Evolutionary conservation across 2,113 vertebrate species (phyloP).

Genomic region (Rhinopomastus cyanomelas): DNA sequence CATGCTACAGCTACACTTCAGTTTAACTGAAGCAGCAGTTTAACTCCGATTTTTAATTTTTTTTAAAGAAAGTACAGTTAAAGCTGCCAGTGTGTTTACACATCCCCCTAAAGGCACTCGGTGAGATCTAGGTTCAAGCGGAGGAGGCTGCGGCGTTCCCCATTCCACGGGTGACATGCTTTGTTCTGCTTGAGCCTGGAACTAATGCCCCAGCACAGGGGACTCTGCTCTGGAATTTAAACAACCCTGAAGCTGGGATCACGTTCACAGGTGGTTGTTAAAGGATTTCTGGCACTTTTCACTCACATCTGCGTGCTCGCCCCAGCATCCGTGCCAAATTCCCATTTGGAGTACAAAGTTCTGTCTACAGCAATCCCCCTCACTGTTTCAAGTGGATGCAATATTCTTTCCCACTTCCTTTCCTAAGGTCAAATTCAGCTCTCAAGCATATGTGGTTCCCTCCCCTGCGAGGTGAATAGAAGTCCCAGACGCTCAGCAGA

Average conservation of each 20-base stretch:
- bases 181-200: background rate
- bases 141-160: background rate
- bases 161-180: background rate
- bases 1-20: rapidly evolving
- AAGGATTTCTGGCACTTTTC: slow-evolving; percentile 19
- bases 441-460: slow-evolving; percentile 9
- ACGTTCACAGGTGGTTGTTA: slow-evolving; percentile 28
- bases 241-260: background rate
- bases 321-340: background rate
- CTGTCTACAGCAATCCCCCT: background rate
- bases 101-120: background rate
- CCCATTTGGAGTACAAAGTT: background rate
- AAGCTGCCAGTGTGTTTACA: background rate
- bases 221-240: background rate
- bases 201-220: background rate
- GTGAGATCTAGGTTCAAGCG: background rate
- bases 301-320: background rate
- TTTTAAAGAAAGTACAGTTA: background rate
- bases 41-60: background rate
- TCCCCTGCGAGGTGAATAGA: background rate
- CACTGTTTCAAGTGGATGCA: background rate
- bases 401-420: slow-evolving; percentile 45
- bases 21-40: background rate
- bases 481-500: slow-evolving; percentile 31
- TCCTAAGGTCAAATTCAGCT: slow-evolving; percentile 7